A percentile compares a stretch with the other conserved stretches of the same genome.
Conservation (phyloP, 2,888 invertebrate species). For the Pyrrhia umbra region DNA sequence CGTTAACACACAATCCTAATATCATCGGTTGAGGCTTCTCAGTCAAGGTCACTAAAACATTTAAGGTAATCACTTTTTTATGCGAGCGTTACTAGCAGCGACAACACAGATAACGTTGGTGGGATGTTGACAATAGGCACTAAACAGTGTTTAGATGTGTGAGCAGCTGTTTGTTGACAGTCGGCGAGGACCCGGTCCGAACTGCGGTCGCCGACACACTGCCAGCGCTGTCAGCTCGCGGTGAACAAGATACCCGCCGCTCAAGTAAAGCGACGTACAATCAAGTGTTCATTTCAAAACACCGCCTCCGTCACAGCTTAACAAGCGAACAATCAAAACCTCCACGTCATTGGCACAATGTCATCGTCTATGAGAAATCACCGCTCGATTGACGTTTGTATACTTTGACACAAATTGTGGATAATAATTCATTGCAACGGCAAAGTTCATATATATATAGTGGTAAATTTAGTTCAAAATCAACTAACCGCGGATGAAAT, state of each 20-base stretch:
- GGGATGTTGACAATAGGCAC: conserved; percentile 19
- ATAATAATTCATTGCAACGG: conserved; percentile 16
- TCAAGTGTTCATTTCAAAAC: conserved; percentile 76
- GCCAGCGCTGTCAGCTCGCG: conserved; percentile 73
- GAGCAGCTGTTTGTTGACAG: conserved; percentile 44
- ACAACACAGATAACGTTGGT: conserved; percentile 49
- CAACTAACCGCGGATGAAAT: not conserved
- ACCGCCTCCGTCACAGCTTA: conserved; percentile 68
- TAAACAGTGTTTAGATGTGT: conserved; percentile 22
- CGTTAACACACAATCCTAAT: conserved; percentile 54
- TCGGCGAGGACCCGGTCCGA: conserved; percentile 76
- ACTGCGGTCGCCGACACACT: conserved; percentile 83
- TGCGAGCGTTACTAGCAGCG: conserved; percentile 41
- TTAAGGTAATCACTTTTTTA: conserved; percentile 54
- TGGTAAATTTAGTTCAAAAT: not conserved
- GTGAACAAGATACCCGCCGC: conserved; percentile 74
- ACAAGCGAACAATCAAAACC: conserved; percentile 75
- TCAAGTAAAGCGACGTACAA: conserved; percentile 75
- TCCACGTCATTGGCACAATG: conserved; percentile 71
- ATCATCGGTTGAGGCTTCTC: conserved; percentile 42
- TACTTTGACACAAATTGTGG: conserved; percentile 32
- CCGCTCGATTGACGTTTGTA: conserved; percentile 46
- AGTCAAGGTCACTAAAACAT: conserved; percentile 57
- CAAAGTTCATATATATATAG: conserved; percentile 5
- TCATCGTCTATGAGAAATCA: conserved; percentile 65